Evolutionary conservation across 2,888 invertebrate species (phyloP).

Genomic region (Phyllotreta cruciferae): DNA sequence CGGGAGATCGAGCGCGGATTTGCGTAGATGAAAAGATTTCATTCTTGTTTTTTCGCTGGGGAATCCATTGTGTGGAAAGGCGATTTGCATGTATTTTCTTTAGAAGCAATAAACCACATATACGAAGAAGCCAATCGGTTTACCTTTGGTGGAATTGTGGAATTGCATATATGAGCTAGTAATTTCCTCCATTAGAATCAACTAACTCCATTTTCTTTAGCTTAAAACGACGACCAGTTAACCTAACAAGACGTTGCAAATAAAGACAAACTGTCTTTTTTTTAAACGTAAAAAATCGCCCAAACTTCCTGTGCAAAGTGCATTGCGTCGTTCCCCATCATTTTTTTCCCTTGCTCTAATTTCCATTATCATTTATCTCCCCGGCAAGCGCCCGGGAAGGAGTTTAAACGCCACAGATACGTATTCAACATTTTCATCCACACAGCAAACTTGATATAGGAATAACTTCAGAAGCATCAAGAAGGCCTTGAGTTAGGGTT

Average conservation of each 20-base stretch:
- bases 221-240: slow-evolving; percentile 10
- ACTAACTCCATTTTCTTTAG: too few species aligned
- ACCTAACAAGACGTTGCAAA: slow-evolving; percentile 26
- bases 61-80: slow-evolving; percentile 17
- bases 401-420: slow-evolving; percentile 31
- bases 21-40: slow-evolving; percentile 35
- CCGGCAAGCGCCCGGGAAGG: slow-evolving; percentile 22
- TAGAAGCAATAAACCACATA: too few species aligned
- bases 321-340: slow-evolving; percentile 49
- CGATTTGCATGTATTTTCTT: slow-evolving; percentile 6
- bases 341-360: slow-evolving; percentile 46
- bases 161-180: too few species aligned
- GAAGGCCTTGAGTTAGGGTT: not conserved
- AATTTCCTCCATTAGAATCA: too few species aligned
- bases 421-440: slow-evolving; percentile 27
- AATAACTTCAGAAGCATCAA: too few species aligned
- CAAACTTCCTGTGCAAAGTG: slow-evolving; percentile 49
- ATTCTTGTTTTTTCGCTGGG: slow-evolving; percentile 11
- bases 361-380: slow-evolving; percentile 60
- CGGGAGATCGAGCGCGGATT: slow-evolving; percentile 47
- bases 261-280: slow-evolving; percentile 40
- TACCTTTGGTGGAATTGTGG: too few species aligned
- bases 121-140: too few species aligned
- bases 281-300: slow-evolving; percentile 46
- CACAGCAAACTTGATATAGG: too few species aligned